Conservation (phyloP, 1,140 invertebrate species). For the Panonychus citri region DNA sequence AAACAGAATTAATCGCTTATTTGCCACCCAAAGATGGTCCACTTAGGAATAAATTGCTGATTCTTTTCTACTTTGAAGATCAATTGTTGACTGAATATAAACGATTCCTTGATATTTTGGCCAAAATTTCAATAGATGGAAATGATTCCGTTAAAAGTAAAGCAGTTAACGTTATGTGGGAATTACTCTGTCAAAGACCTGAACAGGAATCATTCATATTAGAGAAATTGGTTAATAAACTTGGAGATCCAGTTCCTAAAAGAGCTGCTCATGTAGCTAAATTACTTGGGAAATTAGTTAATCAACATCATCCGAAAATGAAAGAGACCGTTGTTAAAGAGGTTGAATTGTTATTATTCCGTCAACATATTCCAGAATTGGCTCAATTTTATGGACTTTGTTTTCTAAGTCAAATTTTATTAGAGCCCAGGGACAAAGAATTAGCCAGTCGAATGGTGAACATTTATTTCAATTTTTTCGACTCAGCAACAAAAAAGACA, state of each 20-base stretch:
- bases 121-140: conserved; percentile 36
- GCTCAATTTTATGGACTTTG: conserved; percentile 86
- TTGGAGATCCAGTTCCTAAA: conserved; percentile 72
- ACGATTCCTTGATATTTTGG: conserved; percentile 39
- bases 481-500: conserved; percentile 65
- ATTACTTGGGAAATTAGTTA: conserved; percentile 56
- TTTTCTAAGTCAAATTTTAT: conserved; percentile 32
- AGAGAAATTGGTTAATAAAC: conserved; percentile 64
- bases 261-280: conserved; percentile 65
- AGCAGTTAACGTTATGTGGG: conserved; percentile 44
- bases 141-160: conserved; percentile 57
- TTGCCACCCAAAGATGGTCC: not conserved
- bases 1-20: not conserved
- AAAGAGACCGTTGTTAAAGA: conserved; percentile 61
- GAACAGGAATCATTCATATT: conserved; percentile 67
- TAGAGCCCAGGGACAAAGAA: conserved; percentile 34
- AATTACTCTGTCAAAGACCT: conserved; percentile 51
- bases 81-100: conserved; percentile 50
- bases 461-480: conserved; percentile 91
- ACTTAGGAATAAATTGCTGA: conserved; percentile 25
- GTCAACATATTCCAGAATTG: conserved; percentile 52
- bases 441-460: conserved; percentile 57
- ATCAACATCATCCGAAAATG: conserved; percentile 55
- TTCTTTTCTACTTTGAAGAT: conserved; percentile 53
- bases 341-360: conserved; percentile 67